phyloP scores from a whole-genome alignment of 2,797 vertebrate species.

The Poeciliopsis presidionis region DNA sequence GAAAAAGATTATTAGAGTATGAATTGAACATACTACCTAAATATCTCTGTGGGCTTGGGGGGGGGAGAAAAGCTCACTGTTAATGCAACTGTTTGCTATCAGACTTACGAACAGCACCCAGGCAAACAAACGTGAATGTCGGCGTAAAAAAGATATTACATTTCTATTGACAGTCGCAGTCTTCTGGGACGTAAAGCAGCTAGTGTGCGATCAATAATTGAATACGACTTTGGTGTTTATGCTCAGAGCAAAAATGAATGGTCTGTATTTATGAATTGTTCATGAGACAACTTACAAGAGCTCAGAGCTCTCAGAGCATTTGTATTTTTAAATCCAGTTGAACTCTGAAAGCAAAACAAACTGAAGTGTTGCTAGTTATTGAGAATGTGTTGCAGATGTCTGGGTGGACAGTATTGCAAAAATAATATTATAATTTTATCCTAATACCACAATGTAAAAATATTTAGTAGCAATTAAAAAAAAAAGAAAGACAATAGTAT shows the following conservation, averaged over 20 bases:
- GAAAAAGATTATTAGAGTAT: neutral
- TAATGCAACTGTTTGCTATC: slow-evolving; percentile 18
- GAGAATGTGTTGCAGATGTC: neutral
- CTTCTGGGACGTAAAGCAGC: slow-evolving; percentile 20
- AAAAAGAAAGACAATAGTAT: neutral
- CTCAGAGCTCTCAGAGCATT: slow-evolving; percentile 9
- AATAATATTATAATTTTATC: neutral
- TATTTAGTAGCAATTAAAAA: neutral
- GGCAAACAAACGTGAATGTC: slow-evolving; percentile 23
- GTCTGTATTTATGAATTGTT: slow-evolving; percentile 52
- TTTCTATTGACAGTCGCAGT: slow-evolving; percentile 35
- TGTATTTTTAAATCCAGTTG: slow-evolving; percentile 7
- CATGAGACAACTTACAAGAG: slow-evolving; percentile 34
- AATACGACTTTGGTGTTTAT: slow-evolving; percentile 52
- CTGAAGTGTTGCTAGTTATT: neutral
- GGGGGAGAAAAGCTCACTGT: neutral
- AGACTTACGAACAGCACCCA: neutral
- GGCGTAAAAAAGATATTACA: slow-evolving; percentile 23
- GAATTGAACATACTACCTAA: neutral
- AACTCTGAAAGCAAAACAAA: neutral
- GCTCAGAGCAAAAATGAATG: slow-evolving; percentile 55
- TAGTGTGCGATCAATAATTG: slow-evolving; percentile 55
- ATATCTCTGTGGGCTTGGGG: neutral
- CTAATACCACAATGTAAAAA: neutral
- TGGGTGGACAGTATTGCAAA: neutral